Evolutionary conservation across 2,113 vertebrate species (phyloP), one percentile per base, ranked within the genome.

Genomic region (Orthonyx spaldingii): DNA sequence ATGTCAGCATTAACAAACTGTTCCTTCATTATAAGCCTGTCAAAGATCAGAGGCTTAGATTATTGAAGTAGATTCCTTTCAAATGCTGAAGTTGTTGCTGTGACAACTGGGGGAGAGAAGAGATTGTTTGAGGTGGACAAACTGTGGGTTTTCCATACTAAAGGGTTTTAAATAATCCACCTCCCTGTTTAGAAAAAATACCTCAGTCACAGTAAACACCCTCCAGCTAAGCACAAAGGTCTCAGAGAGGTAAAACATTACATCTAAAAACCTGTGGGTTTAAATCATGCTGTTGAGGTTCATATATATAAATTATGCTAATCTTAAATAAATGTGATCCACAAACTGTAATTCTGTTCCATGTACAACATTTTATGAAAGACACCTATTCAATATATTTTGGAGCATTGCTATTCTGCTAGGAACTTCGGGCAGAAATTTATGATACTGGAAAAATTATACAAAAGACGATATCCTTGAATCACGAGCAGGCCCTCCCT

Each of bases 41-140:
- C 95, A 64, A 94, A 98, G 98, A 98, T 98, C 98, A 98, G 98
- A 98, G 97, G 95, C 97, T 91, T 87, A 89, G 96, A 97, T 98
- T 98, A 98, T 98, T 98, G 98, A 96, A 98, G 97, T 53, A 96
- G 97, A 98, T 97, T 97, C 98, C 95, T 98, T 96, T 93, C 95
- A 97, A 98, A 98, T 96, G 96, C 97, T 97, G 95, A 93, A 96
- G 93, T 77, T 94, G 98, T 98, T 98, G 97, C 98, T 94, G 91
- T 96, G 98, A 98, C 98, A 97, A 98, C 98, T 86, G n/a, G 8
- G 24, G 87, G 47, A 81, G 94, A 89, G 60, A 92, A 64, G 47
- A 65, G 89, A 60, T 93, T 90, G 88, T 75, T 61, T 87, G 92
- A 83, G 61, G 70, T 78, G 87, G 93, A 96, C 95, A 69, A 92